phyloP scores from a whole-genome alignment of 2,113 vertebrate genomes.

The Lepisosteus oculatus region DNA sequence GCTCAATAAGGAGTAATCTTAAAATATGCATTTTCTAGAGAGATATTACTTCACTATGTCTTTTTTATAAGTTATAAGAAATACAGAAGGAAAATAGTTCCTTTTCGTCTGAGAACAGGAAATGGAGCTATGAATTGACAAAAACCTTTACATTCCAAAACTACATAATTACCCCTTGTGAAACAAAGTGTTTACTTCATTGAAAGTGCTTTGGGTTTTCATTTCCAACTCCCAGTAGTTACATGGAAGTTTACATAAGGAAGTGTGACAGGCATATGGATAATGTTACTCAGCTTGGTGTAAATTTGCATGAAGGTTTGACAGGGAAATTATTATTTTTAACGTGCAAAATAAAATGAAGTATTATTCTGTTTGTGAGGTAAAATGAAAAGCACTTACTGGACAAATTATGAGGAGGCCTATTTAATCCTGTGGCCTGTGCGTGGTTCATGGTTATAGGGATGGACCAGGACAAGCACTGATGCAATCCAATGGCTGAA shows the following conservation, averaged over 20 bases:
- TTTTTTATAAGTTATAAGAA: no score
- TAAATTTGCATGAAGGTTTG: constrained; percentile 39
- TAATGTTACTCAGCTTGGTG: constrained; percentile 49
- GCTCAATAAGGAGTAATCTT: background rate
- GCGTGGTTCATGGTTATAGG: no score
- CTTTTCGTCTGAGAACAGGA: constrained; percentile 15
- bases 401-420: no score
- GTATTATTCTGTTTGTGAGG: constrained; percentile 13
- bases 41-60: no score
- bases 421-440: no score
- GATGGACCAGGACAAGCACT: no score
- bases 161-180: constrained; percentile 23
- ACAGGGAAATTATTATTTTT: constrained; percentile 48
- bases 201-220: constrained; percentile 13
- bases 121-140: constrained; percentile 30
- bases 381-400: background rate
- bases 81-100: no score
- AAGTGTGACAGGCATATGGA: constrained; percentile 40
- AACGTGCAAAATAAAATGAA: constrained; percentile 19
- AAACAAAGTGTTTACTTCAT: constrained; percentile 42
- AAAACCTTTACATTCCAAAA: constrained; percentile 31
- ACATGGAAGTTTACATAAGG: constrained; percentile 45
- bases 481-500: no score
- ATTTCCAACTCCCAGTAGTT: constrained; percentile 24
- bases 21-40: no score